Evolutionary conservation across 2,797 vertebrate species (phyloP), one percentile per base, ranked within the genome.

Genomic region (Anguilla megastoma): DNA sequence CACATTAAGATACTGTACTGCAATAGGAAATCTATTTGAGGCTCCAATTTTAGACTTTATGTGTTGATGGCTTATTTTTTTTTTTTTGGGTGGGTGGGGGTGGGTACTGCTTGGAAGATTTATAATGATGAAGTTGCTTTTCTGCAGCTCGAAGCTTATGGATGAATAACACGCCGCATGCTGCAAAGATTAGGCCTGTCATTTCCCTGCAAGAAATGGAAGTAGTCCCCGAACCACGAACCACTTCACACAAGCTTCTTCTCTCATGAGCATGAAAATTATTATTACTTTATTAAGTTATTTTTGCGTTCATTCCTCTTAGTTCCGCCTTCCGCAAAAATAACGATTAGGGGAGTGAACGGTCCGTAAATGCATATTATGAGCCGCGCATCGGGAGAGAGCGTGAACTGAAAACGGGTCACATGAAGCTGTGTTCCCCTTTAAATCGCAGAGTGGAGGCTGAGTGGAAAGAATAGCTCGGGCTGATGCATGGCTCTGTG

Each of bases 351-450:
- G n/a, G 83, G 16, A n/a, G 33, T 45, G 21, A 91, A 95, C 91
- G 86, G 88, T 88, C 92, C 93, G 92, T 92, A 90, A 94, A 92
- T 93, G 93, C 92, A 92, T 89, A 95, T 94, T 94, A 91, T 92
- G 93, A 24, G 21, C 91, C 94, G 93, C 94, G 94, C 93, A 94
- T 93, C 95, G 94, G 92, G 95, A 94, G 91, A 88, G 95, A 94
- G 93, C 92, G 93, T 92, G 93, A 92, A 93, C 90, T 89, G 93
- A 91, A 85, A 54, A 87, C 92, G 94, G 94, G 93, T 92, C 91
- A 94, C 93, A 93, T 92, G 92, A 94, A 95, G 92, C 88, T 85
- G 89, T 41, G 27, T 92, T 90, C 89, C 93, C 90, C 93, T 90
- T 90, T 92, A 89, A 90, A 80, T 60, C 93, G 85, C 86, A 88